A percentile compares a stretch with the other conserved stretches of the same genome.
Conservation (phyloP, 2,113 vertebrate genomes). For the Leucopternis melanops region DNA sequence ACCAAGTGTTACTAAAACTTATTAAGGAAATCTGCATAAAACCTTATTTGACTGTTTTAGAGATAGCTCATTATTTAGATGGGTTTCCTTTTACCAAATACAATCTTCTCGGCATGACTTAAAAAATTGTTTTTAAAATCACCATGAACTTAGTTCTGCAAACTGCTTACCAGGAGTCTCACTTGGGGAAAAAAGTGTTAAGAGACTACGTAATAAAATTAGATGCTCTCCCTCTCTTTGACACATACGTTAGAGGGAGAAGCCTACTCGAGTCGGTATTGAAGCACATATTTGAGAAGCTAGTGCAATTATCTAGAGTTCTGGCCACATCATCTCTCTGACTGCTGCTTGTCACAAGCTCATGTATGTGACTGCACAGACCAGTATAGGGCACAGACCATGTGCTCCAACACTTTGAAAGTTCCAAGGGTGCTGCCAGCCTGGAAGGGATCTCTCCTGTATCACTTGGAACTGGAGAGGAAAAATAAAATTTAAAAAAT, state of each 20-base stretch:
- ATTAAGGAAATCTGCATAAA: not conserved
- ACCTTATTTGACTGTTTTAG: not conserved
- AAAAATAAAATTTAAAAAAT: no score
- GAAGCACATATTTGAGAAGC: not conserved
- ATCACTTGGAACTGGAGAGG: not conserved
- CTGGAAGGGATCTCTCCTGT: not conserved
- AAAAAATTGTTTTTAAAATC: not conserved
- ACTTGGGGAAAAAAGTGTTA: rapidly evolving
- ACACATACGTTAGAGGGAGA: rapidly evolving
- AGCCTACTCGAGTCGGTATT: not conserved
- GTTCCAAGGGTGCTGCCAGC: not conserved
- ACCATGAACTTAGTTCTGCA: no score
- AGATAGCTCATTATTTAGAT: not conserved
- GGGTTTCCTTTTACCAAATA: not conserved
- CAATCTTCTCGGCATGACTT: not conserved
- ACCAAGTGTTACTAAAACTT: not conserved
- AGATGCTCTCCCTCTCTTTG: not conserved
- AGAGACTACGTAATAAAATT: rapidly evolving
- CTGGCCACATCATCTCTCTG: not conserved
- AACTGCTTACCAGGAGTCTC: not conserved
- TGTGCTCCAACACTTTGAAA: rapidly evolving
- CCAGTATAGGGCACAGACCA: not conserved
- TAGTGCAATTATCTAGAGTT: not conserved
- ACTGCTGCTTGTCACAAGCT: not conserved
- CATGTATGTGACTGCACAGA: not conserved